Evolutionary conservation across 1,140 invertebrate genomes (phyloP).

Genomic region (Portunus trituberculatus): DNA sequence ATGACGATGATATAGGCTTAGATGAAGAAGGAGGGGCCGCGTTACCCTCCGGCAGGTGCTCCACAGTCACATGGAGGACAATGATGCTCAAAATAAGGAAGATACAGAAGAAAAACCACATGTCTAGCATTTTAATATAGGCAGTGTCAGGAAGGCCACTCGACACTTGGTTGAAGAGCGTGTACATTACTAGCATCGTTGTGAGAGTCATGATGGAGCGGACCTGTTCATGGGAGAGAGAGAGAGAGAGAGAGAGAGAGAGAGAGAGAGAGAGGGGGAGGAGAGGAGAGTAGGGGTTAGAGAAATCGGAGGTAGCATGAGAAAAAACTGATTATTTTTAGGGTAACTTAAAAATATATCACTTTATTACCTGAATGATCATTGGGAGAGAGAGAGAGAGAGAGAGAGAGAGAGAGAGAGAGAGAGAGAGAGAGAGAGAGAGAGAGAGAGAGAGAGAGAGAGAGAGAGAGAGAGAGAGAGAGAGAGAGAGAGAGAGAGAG

Average conservation of each 20-base stretch:
- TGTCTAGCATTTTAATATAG: conserved; percentile 55
- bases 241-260: not conserved
- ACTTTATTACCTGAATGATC: no score
- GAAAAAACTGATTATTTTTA: no score
- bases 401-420: no score
- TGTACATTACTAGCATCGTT: conserved; percentile 45
- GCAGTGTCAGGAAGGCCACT: conserved; percentile 38
- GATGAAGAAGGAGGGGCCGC: not conserved
- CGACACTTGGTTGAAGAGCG: conserved; percentile 54
- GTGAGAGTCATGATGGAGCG: conserved; percentile 47
- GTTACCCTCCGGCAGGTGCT: conserved; percentile 27
- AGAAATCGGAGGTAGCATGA: no score
- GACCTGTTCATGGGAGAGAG: not conserved
- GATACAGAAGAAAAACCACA: conserved; percentile 59
- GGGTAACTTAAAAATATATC: no score
- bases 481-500: no score
- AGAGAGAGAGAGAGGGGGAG: no score
- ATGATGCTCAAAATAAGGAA: conserved; percentile 58
- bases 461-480: no score
- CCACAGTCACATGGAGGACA: conserved; percentile 38
- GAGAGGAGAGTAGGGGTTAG: no score
- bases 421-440: no score
- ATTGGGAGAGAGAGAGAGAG: no score
- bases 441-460: no score
- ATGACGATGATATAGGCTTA: not conserved